Conservation (phyloP, 2,113 vertebrate species). For the Chrysochloris asiatica region DNA sequence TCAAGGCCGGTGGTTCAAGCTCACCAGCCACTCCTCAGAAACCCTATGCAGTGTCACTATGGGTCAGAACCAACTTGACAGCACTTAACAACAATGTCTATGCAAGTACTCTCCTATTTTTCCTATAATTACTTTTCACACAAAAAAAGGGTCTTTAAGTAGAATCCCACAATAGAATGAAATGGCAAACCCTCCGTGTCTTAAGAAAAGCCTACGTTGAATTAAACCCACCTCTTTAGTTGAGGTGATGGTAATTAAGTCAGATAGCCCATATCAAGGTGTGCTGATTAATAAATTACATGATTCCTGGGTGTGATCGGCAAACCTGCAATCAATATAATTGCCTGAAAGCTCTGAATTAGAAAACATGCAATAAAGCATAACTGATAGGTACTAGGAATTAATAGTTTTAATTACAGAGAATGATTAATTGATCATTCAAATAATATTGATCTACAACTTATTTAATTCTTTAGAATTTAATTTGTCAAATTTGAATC, state of each 20-base stretch:
- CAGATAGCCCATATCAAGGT: conserved; percentile 35
- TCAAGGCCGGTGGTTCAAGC: no score
- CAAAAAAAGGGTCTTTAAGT: neutral
- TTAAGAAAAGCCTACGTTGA: neutral
- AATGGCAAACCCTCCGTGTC: neutral
- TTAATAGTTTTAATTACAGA: conserved; percentile 81
- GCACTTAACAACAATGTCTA: no score
- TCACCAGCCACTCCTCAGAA: no score
- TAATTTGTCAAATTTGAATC: conserved; percentile 77
- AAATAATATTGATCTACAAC: conserved; percentile 83
- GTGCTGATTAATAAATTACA: conserved; percentile 73
- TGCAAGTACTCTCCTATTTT: neutral
- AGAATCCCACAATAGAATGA: neutral
- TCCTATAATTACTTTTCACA: neutral
- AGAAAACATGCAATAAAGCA: conserved; percentile 75
- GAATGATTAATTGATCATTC: conserved; percentile 80
- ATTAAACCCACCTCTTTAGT: neutral
- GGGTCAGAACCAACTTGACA: no score
- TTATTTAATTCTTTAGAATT: conserved; percentile 81
- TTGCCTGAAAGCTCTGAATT: conserved; percentile 68
- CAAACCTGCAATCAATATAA: conserved; percentile 65
- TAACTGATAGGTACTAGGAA: conserved; percentile 75
- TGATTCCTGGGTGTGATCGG: conserved; percentile 58
- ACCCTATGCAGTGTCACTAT: no score
- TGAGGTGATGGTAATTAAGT: conserved; percentile 66